Evolutionary conservation across 2,797 vertebrate species (phyloP), one percentile per base, ranked within the genome.

Genomic region (Lithobates pipiens): DNA sequence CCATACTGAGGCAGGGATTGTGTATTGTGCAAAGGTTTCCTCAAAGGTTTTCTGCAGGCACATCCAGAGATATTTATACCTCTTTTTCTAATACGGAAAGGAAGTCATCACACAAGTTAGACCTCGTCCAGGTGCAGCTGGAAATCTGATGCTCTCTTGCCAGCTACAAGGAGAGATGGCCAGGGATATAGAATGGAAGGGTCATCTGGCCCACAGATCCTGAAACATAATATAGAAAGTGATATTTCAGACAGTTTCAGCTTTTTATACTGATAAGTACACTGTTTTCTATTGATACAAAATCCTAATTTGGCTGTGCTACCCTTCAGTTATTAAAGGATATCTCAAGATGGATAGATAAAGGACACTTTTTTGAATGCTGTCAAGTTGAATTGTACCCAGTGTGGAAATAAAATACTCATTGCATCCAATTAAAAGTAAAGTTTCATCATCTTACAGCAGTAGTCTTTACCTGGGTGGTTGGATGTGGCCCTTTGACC

Each of bases 21-120:
- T 44, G 80, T 61, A 82, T 82, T 82, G 80, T 82, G 80, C 39
- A 44, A 6, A 29, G 34, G 71, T 74, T 82, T 72, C 80, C 80
- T 74, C 80, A n/a, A n/a, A n/a, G n/a, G n/a, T 63, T 27, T 82
- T 74, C 69, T 13, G n/a, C 4, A 61, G 68, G 44, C 16, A 68
- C 39, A 15, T 27, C n/a, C 21, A 3, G 2, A 74, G 70, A 73
- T 73, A 85, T 80, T 68, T 76, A 18, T 76, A 88, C 87, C 83
- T 1, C 84, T 77, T 86, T 84, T 83, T 89, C 88, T 85, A 86
- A 82, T 89, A 87, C 84, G 81, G 90, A 89, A 75, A 88, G 89
- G 88, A 92, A 88, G 84, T 63, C 83, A 89, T 90, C 74, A 87
- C 86, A 89, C 89, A 88, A 89, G 85, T 84, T 61, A 89, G 91